Conservation (phyloP, 2,113 vertebrate genomes). For the Theristicus caerulescens region DNA sequence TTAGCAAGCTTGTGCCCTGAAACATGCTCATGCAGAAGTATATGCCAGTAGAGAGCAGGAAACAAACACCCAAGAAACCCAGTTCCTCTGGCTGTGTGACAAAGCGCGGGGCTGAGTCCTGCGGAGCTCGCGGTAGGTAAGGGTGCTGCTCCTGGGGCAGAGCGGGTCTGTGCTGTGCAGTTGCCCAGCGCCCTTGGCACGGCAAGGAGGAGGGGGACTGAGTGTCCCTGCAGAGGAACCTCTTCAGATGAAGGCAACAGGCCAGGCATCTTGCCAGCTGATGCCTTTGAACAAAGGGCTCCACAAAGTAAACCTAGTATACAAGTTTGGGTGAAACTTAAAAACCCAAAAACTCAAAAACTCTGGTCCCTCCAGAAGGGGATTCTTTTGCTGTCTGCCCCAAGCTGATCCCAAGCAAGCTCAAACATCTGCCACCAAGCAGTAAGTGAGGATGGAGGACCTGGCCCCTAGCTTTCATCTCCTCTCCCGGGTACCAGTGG, state of each 20-base stretch:
- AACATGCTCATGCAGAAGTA: background rate
- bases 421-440: background rate
- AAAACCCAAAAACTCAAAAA: background rate
- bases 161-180: rapidly evolving
- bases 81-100: background rate
- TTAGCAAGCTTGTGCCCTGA: background rate
- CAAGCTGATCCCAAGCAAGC: background rate
- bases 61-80: background rate
- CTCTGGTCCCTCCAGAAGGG: no score
- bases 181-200: background rate
- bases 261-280: background rate
- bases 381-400: background rate
- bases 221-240: background rate
- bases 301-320: background rate
- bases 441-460: background rate
- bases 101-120: background rate
- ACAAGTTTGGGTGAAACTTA: background rate
- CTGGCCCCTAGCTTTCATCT: background rate
- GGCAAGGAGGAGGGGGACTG: rapidly evolving
- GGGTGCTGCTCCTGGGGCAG: background rate
- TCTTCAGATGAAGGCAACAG: background rate
- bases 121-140: rapidly evolving
- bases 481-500: background rate
- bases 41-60: background rate
- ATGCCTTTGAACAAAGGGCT: background rate